These are phyloP conservation scores for Zaprionus inermis DNA, from an alignment of 1,140 invertebrate genomes.

Conservation along the genomic window DNA sequence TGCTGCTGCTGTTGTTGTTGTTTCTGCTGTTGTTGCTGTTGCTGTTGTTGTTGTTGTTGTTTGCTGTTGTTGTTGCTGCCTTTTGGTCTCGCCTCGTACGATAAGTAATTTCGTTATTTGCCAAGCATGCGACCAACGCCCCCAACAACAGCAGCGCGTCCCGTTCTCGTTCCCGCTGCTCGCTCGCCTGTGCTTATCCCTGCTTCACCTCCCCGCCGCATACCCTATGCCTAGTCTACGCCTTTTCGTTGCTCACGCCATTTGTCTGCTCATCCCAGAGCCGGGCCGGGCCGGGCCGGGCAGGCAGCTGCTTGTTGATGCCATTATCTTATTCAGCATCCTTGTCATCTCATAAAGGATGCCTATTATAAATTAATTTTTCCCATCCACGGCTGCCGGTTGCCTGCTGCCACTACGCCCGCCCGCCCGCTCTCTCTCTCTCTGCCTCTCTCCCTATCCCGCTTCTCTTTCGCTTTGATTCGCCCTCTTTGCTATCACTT, in stretches of 20 bases:
- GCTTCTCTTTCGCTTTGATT: constrained; percentile 17
- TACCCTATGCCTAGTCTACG: constrained; percentile 13
- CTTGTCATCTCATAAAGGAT: constrained; percentile 83
- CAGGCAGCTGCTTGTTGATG: constrained; percentile 65
- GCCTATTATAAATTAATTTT: constrained; percentile 84
- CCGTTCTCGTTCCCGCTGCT: neutral
- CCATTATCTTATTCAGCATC: constrained; percentile 81
- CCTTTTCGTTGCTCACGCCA: constrained; percentile 57
- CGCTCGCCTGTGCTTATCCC: neutral
- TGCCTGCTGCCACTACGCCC: constrained; percentile 7
- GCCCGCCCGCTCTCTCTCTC: neutral
- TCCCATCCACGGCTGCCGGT: constrained; percentile 63
- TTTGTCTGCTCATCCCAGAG: constrained; percentile 50
- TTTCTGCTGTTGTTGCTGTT: neutral
- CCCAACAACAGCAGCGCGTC: constrained; percentile 33
- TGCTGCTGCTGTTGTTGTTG: constrained; percentile 1
- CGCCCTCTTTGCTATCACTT: constrained; percentile 54
- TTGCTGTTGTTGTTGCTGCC: constrained; percentile 31
- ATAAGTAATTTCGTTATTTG: constrained; percentile 81
- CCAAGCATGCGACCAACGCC: constrained; percentile 64
- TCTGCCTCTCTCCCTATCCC: no score
- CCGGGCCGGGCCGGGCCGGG: no score
- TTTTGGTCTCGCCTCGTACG: constrained; percentile 42
- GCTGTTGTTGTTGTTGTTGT: constrained; percentile 2
- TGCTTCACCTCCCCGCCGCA: neutral